These are phyloP conservation scores for Eilema caniola DNA, from an alignment of 2,888 invertebrate genomes.

Conservation along the genomic window DNA sequence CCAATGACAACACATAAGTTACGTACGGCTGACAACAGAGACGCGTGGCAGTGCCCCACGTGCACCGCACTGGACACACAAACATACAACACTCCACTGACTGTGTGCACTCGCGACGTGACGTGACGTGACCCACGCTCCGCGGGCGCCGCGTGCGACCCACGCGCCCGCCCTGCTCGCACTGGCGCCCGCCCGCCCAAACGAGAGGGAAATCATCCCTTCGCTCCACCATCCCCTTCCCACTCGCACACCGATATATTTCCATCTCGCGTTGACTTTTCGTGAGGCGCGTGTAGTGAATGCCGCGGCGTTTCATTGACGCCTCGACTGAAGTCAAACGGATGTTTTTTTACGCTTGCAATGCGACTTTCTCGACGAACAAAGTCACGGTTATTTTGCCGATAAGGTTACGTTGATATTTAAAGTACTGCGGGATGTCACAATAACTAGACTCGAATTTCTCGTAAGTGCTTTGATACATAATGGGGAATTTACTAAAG, in stretches of 20 bases:
- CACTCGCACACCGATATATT: constrained; percentile 45
- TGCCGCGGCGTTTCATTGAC: constrained; percentile 79
- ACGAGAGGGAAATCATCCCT: constrained; percentile 82
- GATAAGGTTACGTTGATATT: background rate
- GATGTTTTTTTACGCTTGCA: constrained; percentile 55
- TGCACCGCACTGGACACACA: constrained; percentile 8
- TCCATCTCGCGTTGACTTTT: constrained; percentile 62
- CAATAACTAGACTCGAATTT: background rate
- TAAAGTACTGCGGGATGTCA: background rate
- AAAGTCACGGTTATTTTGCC: constrained; percentile 13
- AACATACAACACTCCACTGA: constrained; percentile 13
- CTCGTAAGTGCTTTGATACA: background rate
- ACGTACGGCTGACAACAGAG: constrained; percentile 9
- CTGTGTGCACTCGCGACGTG: background rate
- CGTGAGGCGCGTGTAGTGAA: constrained; percentile 67
- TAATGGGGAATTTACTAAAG: constrained; percentile 4
- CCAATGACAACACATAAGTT: constrained; percentile 21
- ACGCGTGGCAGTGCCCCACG: background rate
- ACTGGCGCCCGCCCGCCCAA: constrained; percentile 72
- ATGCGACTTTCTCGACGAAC: constrained; percentile 27
- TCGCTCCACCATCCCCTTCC: constrained; percentile 52
- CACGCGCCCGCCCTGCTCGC: constrained; percentile 62
- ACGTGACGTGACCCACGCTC: constrained; percentile 34
- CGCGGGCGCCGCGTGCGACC: constrained; percentile 43
- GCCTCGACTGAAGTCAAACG: constrained; percentile 61